Conservation (phyloP, 2,888 invertebrate species). For the Noctuana brunneofusca region DNA sequence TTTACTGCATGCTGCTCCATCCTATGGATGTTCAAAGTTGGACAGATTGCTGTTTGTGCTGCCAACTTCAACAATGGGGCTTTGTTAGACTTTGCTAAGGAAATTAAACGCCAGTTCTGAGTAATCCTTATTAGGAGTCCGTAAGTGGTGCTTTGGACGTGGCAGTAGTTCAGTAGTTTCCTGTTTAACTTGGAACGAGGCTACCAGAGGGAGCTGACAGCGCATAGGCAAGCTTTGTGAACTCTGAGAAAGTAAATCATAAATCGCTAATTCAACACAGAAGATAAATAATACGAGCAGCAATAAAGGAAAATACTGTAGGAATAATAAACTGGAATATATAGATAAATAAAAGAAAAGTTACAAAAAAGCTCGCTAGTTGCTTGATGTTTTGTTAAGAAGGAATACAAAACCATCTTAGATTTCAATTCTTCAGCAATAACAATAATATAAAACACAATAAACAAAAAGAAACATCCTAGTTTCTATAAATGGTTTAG, state of each 20-base stretch:
- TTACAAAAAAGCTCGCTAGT: too few species aligned
- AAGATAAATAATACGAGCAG: neutral
- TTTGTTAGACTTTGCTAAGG: conserved; percentile 11
- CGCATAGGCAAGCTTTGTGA: neutral
- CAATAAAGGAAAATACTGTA: neutral
- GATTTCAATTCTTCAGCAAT: too few species aligned
- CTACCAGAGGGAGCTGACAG: conserved; percentile 5
- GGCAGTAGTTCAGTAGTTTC: conserved; percentile 6
- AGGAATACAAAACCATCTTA: too few species aligned
- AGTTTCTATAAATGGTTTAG: too few species aligned
- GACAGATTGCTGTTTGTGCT: conserved; percentile 20
- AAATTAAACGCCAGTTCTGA: conserved; percentile 12
- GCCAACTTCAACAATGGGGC: conserved; percentile 19
- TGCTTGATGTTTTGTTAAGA: too few species aligned
- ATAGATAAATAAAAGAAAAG: too few species aligned
- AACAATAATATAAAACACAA: too few species aligned
- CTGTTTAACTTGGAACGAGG: conserved; percentile 6
- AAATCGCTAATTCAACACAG: neutral
- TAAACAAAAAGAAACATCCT: too few species aligned
- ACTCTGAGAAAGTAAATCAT: neutral
- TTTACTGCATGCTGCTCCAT: neutral
- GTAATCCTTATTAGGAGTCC: conserved; percentile 14
- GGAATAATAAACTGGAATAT: too few species aligned
- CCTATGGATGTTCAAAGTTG: conserved; percentile 8
- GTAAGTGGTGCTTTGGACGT: conserved; percentile 15